These are phyloP conservation scores for Ormyrus nitidulus DNA, from an alignment of 2,888 invertebrate genomes.

Conservation along the genomic window DNA sequence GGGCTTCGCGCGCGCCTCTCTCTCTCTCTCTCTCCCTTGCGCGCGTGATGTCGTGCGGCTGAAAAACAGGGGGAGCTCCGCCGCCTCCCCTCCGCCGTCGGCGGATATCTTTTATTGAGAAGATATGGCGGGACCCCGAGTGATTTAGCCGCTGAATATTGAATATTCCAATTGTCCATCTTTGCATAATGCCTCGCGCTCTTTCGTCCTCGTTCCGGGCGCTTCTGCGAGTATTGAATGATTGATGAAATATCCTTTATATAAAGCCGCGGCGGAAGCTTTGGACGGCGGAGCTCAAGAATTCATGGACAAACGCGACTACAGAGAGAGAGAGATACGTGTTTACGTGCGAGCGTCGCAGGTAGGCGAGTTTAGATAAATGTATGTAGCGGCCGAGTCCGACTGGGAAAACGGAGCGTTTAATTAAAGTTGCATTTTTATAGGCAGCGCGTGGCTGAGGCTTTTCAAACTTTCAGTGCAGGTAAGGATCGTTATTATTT, in stretches of 20 bases:
- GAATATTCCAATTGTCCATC: constrained; percentile 50
- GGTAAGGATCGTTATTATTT: constrained; percentile 4
- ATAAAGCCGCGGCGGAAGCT: background rate
- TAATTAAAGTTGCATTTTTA: constrained; percentile 44
- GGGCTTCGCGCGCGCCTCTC: too few relatives aligned
- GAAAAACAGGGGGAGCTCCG: background rate
- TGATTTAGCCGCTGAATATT: constrained; percentile 48
- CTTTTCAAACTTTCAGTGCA: background rate
- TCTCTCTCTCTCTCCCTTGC: too few relatives aligned
- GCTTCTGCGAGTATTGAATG: constrained; percentile 20
- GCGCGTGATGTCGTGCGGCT: too few relatives aligned
- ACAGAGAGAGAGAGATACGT: background rate
- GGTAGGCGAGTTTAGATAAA: background rate
- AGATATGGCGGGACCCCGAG: background rate
- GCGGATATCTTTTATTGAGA: constrained; percentile 35
- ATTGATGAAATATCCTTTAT: constrained; percentile 35
- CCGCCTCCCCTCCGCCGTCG: background rate
- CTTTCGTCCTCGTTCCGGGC: background rate
- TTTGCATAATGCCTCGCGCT: constrained; percentile 39
- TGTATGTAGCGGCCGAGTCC: too few relatives aligned
- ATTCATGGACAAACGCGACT: background rate
- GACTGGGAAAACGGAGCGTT: background rate
- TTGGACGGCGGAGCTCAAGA: background rate
- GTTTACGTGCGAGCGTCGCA: too few relatives aligned
- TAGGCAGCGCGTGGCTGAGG: background rate